Evolutionary conservation across 2,113 vertebrate genomes (phyloP).

Genomic region (Raja brachyura): DNA sequence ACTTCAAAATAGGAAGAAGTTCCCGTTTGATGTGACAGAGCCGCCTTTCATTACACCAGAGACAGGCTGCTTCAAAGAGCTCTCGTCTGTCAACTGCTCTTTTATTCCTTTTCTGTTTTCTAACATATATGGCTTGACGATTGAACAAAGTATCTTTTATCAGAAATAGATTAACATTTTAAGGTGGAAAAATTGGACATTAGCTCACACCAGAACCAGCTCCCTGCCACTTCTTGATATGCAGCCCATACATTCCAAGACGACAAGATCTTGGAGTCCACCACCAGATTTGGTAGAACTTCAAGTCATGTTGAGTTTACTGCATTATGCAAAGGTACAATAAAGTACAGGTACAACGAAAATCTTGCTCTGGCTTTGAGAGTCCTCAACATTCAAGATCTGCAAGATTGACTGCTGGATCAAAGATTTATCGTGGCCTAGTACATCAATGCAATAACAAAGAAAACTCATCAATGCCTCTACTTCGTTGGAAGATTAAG

Average conservation of each 20-base stretch:
- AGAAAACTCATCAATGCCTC: no score
- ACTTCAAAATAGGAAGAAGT: slow-evolving; percentile 36
- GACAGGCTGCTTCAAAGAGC: slow-evolving; percentile 47
- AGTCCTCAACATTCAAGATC: background rate
- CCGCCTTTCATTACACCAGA: slow-evolving; percentile 47
- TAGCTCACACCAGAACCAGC: background rate
- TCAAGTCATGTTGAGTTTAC: no score
- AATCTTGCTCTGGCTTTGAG: no score
- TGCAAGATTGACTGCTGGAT: background rate
- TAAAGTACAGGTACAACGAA: no score
- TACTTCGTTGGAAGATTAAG: no score
- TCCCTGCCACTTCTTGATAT: background rate
- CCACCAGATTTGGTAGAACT: background rate
- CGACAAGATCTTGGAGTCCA: background rate
- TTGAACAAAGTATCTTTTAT: slow-evolving; percentile 35
- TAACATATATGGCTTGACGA: slow-evolving; percentile 18
- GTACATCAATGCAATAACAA: no score
- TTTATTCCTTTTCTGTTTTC: slow-evolving; percentile 39
- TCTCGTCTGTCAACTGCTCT: slow-evolving; percentile 43
- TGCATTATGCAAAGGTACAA: no score
- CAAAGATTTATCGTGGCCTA: no score
- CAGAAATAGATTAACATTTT: slow-evolving; percentile 8
- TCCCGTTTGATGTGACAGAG: slow-evolving; percentile 49
- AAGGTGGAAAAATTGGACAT: background rate
- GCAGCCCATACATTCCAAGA: background rate